Evolutionary conservation across 2,888 invertebrate species (phyloP), one percentile per base, ranked within the genome.

Genomic region (Brachypalpus laphriformis): DNA sequence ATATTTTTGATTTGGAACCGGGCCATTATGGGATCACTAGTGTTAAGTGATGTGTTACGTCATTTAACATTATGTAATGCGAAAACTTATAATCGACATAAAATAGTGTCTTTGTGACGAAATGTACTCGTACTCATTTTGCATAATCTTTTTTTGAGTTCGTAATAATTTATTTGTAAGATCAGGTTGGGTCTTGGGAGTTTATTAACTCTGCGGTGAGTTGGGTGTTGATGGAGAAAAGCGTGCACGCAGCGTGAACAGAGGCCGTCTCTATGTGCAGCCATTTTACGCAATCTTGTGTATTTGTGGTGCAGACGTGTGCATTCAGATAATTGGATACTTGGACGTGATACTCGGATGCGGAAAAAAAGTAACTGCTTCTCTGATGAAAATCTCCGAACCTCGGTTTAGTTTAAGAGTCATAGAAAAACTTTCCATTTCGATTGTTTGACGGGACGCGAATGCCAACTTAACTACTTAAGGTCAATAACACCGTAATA

Each of bases 291-390:
- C 78, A 83, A 78, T 63, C 66, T n/a, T n/a, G n/a, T 51, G 40
- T 22, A 37, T 65, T 20, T 49, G 65, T 59, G 59, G 54, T 16
- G 45, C 56, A 80, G 63, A 57, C 80, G 45, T 74, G 68, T 57
- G 75, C 49, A 40, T 45, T 20, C 45, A 68, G 68, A 83, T 72
- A 78, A 70, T 70, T 80, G 63, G 57, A 80, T 74, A 78, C 59
- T 45, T 42, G 70, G 34, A 71, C 34, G 40, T 51, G 59, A 42
- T 54, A 31, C 9, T 49, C 28, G 6, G 8, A 82, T 49, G 80
- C 56, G 80, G 74, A 65, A 74, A n/a, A n/a, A 82, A 68, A 59
- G 72, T 74, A 83, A 83, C 75, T 75, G 40, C 83, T 75, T 83
- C 40, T 80, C 18, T 42, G 61, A 63, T 61, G 51, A 31, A 68